Conservation (phyloP, 2,113 vertebrate species). For the Lepidothrix coronata region DNA sequence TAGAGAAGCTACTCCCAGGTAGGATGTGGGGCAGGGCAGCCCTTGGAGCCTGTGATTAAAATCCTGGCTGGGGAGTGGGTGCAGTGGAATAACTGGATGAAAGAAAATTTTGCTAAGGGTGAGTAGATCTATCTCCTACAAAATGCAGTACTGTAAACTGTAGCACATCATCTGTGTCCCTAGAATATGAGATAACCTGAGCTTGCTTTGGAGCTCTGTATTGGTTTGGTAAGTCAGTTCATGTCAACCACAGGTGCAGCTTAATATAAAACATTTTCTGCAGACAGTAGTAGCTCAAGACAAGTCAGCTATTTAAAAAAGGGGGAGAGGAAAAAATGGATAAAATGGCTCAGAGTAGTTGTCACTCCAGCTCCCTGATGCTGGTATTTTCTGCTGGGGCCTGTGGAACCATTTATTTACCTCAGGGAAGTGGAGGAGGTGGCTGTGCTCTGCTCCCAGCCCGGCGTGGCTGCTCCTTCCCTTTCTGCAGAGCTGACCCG, state of each 20-base stretch:
- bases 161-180: neutral
- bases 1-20: neutral
- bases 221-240: neutral
- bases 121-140: neutral
- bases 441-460: neutral
- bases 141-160: fast-evolving
- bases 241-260: neutral
- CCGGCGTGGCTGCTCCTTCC: fast-evolving
- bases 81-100: neutral
- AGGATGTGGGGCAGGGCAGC: neutral
- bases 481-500: neutral
- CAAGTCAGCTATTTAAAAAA: neutral
- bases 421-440: fast-evolving
- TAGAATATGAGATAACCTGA: neutral
- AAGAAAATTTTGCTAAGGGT: neutral
- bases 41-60: neutral
- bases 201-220: neutral
- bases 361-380: fast-evolving
- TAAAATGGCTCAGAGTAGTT: neutral
- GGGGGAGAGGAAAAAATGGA: neutral
- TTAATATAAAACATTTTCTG: neutral
- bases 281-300: neutral
- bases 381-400: neutral
- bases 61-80: neutral
- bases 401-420: neutral